Conservation (phyloP, 2,113 vertebrate species). For the Lethenteron reissneri region DNA sequence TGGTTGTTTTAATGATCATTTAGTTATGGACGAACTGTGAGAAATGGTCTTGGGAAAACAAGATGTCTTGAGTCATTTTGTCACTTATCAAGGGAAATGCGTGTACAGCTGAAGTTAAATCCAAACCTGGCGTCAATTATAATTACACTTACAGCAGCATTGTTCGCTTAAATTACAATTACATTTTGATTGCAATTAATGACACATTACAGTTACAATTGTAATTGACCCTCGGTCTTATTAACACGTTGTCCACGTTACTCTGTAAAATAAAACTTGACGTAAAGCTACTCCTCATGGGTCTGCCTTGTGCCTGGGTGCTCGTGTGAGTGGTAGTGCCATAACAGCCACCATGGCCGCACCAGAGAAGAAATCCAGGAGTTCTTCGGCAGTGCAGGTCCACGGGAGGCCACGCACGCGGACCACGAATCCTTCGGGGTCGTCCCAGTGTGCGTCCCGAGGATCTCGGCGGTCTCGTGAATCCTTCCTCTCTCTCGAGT, state of each 20-base stretch:
- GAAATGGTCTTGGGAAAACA: no score
- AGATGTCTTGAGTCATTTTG: no score
- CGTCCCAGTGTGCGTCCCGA: slow-evolving; percentile 17
- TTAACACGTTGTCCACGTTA: no score
- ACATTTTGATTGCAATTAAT: no score
- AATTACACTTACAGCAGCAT: no score
- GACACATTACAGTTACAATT: no score
- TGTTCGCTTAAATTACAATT: no score
- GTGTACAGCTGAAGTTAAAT: no score
- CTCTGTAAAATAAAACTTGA: neutral
- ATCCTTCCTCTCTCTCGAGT: neutral
- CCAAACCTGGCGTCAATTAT: no score
- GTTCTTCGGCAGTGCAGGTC: slow-evolving; percentile 42
- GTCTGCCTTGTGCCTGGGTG: neutral
- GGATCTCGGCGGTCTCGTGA: neutral
- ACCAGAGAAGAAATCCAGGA: slow-evolving; percentile 45
- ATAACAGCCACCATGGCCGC: slow-evolving; percentile 5
- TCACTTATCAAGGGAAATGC: no score
- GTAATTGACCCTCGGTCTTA: no score
- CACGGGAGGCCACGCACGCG: slow-evolving; percentile 44
- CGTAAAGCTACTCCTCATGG: neutral
- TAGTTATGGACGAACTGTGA: no score
- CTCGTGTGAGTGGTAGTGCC: neutral
- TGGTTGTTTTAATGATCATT: neutral
- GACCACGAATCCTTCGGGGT: slow-evolving; percentile 39